phyloP scores from a whole-genome alignment of 2,113 vertebrate genomes.

The Semnornis frantzii region DNA sequence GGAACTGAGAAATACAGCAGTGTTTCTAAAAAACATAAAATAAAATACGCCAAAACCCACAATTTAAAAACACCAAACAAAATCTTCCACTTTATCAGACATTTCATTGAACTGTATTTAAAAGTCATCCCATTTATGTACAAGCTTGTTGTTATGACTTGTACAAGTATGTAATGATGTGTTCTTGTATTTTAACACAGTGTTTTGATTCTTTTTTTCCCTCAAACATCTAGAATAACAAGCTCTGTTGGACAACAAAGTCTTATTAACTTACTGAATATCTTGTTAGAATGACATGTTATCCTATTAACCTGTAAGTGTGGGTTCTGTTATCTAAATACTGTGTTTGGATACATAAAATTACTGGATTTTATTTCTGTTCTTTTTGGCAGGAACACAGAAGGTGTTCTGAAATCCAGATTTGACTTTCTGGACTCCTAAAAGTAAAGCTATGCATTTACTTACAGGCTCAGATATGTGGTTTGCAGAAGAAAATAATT shows the following conservation, averaged over 20 bases:
- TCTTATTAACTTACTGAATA: not conserved
- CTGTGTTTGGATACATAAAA: not conserved
- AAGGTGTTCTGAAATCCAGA: not conserved
- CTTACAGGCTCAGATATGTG: not conserved
- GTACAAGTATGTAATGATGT: not conserved
- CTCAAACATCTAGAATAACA: not conserved
- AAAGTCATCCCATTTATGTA: not conserved
- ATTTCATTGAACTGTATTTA: not conserved
- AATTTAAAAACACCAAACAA: not conserved
- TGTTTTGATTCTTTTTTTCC: not conserved
- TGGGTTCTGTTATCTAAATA: not conserved
- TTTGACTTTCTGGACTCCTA: not conserved
- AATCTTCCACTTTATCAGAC: not conserved
- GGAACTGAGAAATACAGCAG: not conserved
- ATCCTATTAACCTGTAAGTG: not conserved
- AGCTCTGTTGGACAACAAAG: not conserved
- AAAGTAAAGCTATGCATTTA: not conserved
- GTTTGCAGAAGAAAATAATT: not conserved
- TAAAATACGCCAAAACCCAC: too few species aligned
- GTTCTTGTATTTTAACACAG: not conserved
- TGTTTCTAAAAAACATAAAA: not conserved
- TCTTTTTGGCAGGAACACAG: not conserved
- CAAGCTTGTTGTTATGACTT: not conserved
- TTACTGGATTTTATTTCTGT: not conserved
- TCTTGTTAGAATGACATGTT: fast-evolving